Evolutionary conservation across 2,888 invertebrate species (phyloP).

Genomic region (Acrobasis suavella): DNA sequence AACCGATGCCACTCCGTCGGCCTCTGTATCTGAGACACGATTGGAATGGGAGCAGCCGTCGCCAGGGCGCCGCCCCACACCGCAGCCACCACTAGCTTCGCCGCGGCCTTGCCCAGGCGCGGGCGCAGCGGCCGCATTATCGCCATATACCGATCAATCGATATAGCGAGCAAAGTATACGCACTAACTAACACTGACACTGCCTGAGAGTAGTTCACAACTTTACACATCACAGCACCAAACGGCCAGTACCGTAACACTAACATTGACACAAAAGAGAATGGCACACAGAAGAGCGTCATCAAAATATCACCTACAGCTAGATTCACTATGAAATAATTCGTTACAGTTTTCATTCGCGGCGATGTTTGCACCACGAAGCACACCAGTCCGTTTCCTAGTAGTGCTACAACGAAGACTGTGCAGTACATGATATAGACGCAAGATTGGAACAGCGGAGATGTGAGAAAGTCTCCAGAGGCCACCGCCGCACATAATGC

Average conservation of each 20-base stretch:
- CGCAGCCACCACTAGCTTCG: slow-evolving; percentile 85
- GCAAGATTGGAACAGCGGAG: slow-evolving; percentile 83
- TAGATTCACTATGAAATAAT: slow-evolving; percentile 94
- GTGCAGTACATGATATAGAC: slow-evolving; percentile 88
- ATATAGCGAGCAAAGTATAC: slow-evolving; percentile 95
- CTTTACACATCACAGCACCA: slow-evolving; percentile 89
- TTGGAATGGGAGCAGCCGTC: slow-evolving; percentile 90
- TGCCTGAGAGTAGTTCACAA: slow-evolving; percentile 92
- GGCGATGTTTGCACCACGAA: slow-evolving; percentile 92
- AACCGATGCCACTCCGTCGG: slow-evolving; percentile 84
- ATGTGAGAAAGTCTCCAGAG: slow-evolving; percentile 58
- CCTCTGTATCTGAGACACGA: slow-evolving; percentile 86
- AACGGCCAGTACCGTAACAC: slow-evolving; percentile 95
- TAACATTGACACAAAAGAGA: slow-evolving; percentile 91
- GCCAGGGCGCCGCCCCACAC: slow-evolving; percentile 90
- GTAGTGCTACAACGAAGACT: slow-evolving; percentile 86
- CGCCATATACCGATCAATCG: slow-evolving; percentile 94
- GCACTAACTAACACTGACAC: slow-evolving; percentile 92
- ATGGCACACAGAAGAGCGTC: slow-evolving; percentile 95
- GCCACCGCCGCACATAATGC: slow-evolving; percentile 46
- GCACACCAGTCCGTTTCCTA: slow-evolving; percentile 91
- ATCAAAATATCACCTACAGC: slow-evolving; percentile 95
- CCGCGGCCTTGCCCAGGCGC: slow-evolving; percentile 87
- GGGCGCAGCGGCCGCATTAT: slow-evolving; percentile 94
- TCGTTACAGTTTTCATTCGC: slow-evolving; percentile 95